These are phyloP conservation scores for Sphinx pinastri DNA, from an alignment of 2,888 invertebrate genomes.

Conservation along the genomic window DNA sequence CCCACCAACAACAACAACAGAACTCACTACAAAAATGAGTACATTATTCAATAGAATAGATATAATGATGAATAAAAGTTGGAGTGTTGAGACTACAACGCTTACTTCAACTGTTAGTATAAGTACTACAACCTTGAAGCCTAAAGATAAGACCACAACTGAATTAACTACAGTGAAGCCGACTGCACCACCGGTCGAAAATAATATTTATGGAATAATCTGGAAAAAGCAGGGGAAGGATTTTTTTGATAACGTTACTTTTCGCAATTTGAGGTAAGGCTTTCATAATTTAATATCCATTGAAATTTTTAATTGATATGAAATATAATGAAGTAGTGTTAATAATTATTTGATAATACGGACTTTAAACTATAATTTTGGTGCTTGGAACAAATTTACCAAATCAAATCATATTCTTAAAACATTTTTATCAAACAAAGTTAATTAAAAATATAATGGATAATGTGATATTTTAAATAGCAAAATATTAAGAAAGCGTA, in stretches of 20 bases:
- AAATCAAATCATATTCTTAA: too few relatives aligned
- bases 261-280: slow-evolving; percentile 75
- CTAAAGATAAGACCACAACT: slow-evolving; percentile 59
- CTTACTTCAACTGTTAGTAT: slow-evolving; percentile 74
- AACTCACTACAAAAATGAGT: slow-evolving; percentile 72
- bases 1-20: slow-evolving; percentile 69
- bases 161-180: slow-evolving; percentile 54
- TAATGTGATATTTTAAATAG: background rate
- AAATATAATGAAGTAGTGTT: background rate
- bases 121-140: slow-evolving; percentile 68
- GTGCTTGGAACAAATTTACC: too few relatives aligned
- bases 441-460: too few relatives aligned
- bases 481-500: background rate
- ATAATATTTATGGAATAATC: slow-evolving; percentile 75
- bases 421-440: too few relatives aligned
- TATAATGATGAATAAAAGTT: slow-evolving; percentile 80
- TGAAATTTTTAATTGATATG: too few relatives aligned
- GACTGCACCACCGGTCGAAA: slow-evolving; percentile 59
- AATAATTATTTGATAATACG: too few relatives aligned
- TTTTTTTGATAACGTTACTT: slow-evolving; percentile 68
- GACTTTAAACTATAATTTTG: too few relatives aligned
- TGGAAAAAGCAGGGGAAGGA: slow-evolving; percentile 81
- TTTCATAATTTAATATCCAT: background rate
- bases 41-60: slow-evolving; percentile 79
- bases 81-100: slow-evolving; percentile 80